Conservation (phyloP, 2,888 invertebrate genomes). For the Epirrhoe alternata region DNA sequence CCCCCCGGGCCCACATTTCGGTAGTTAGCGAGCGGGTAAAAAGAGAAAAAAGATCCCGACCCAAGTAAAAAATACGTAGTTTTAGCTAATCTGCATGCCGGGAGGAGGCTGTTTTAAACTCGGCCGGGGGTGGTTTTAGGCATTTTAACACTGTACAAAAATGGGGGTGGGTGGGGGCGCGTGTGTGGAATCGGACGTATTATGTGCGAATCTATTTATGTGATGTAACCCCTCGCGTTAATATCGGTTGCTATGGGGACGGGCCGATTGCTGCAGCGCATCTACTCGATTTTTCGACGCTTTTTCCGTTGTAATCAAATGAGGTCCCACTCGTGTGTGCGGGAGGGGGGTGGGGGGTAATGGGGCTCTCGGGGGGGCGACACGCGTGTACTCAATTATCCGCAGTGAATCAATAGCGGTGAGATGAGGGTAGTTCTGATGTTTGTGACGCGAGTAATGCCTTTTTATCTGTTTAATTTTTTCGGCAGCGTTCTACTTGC, state of each 20-base stretch:
- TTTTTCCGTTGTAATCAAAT: constrained; percentile 86
- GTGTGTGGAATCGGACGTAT: constrained; percentile 81
- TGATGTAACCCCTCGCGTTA: constrained; percentile 72
- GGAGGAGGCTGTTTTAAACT: constrained; percentile 57
- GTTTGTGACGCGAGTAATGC: constrained; percentile 71
- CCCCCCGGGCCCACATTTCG: constrained; percentile 71
- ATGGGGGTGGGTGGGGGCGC: constrained; percentile 68
- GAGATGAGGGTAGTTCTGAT: constrained; percentile 83
- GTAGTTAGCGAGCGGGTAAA: constrained; percentile 74
- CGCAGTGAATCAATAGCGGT: constrained; percentile 85
- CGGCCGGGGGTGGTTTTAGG: constrained; percentile 74
- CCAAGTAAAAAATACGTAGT: constrained; percentile 88
- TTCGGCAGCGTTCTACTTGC: constrained; percentile 35
- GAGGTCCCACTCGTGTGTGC: constrained; percentile 79
- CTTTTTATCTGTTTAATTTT: constrained; percentile 74
- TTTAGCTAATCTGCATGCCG: constrained; percentile 87
- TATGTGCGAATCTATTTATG: constrained; percentile 84
- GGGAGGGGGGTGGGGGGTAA: constrained; percentile 43
- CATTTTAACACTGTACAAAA: constrained; percentile 84
- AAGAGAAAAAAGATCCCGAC: constrained; percentile 68
- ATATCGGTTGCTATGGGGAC: constrained; percentile 81
- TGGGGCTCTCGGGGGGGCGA: constrained; percentile 58
- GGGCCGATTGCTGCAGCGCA: constrained; percentile 80
- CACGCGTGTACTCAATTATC: constrained; percentile 85
- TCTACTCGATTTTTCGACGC: constrained; percentile 84